Evolutionary conservation across 2,797 vertebrate species (phyloP).

Genomic region (Brotula barbata): DNA sequence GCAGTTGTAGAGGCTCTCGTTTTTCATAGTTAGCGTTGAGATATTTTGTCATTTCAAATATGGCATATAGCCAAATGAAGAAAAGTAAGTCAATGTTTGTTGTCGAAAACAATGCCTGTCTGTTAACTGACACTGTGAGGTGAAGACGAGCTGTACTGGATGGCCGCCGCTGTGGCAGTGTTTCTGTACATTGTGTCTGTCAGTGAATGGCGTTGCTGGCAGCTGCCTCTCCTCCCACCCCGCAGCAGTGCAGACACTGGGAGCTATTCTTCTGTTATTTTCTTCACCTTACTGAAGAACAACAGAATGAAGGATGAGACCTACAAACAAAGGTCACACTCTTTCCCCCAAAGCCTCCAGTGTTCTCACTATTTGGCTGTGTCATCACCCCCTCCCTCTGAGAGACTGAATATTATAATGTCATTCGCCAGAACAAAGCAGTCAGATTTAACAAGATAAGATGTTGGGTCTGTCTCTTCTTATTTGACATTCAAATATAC

Average conservation of each 20-base stretch:
- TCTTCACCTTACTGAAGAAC: slow-evolving; percentile 27
- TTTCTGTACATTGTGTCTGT: slow-evolving; percentile 40
- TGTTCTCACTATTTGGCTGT: slow-evolving; percentile 27
- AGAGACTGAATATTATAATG: slow-evolving; percentile 1
- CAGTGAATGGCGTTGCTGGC: slow-evolving; percentile 51
- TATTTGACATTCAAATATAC: too few species aligned
- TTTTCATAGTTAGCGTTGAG: background rate
- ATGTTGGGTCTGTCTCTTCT: too few species aligned
- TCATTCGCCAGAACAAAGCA: slow-evolving; percentile 28
- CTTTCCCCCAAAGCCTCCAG: slow-evolving; percentile 30
- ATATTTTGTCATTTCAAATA: slow-evolving; percentile 18
- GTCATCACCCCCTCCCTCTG: slow-evolving; percentile 31
- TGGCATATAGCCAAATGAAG: too few species aligned
- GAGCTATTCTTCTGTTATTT: slow-evolving; percentile 33
- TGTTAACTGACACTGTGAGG: slow-evolving; percentile 52
- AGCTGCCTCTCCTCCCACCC: slow-evolving; percentile 27
- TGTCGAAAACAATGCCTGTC: slow-evolving; percentile 41
- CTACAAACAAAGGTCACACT: slow-evolving; percentile 32
- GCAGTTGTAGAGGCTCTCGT: background rate
- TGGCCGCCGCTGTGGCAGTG: background rate
- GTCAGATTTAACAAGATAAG: background rate
- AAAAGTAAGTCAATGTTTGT: too few species aligned
- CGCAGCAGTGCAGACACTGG: slow-evolving; percentile 40
- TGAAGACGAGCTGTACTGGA: slow-evolving; percentile 33
- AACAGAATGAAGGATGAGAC: slow-evolving; percentile 28